These are phyloP conservation scores for Hydrotaea cyrtoneurina DNA, from an alignment of 2,888 invertebrate species.

Conservation along the genomic window DNA sequence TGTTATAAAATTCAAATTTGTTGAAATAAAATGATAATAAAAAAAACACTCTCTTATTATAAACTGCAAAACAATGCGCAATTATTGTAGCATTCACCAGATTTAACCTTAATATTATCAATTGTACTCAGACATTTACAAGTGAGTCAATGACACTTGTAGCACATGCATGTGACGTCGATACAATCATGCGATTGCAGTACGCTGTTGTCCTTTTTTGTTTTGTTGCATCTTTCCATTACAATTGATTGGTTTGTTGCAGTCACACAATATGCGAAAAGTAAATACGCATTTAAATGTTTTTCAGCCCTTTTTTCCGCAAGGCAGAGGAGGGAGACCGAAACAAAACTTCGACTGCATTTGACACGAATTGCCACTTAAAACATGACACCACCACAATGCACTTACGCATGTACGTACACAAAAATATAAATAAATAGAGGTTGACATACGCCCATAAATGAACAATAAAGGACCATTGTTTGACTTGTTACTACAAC, in stretches of 20 bases:
- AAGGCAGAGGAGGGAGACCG: background rate
- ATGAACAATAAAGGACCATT: conserved; percentile 52
- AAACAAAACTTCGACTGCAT: background rate
- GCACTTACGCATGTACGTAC: background rate
- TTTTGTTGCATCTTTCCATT: conserved; percentile 9
- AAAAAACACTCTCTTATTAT: no score
- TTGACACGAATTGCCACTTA: conserved; percentile 52
- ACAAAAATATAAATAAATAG: background rate
- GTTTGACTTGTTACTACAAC: conserved; percentile 11
- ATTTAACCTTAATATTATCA: no score
- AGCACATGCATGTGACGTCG: background rate
- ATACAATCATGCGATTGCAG: background rate
- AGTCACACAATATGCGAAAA: background rate
- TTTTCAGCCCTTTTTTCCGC: background rate
- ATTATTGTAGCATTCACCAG: no score
- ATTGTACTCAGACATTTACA: background rate
- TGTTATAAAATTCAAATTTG: no score
- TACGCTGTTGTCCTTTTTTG: background rate
- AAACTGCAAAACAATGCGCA: no score
- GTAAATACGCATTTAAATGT: background rate
- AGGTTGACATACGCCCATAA: background rate
- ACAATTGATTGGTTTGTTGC: conserved; percentile 14
- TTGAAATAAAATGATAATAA: no score
- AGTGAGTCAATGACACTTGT: background rate
- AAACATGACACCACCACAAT: conserved; percentile 61